phyloP scores from a whole-genome alignment of 2,113 vertebrate genomes.

The Varanus komodoensis region DNA sequence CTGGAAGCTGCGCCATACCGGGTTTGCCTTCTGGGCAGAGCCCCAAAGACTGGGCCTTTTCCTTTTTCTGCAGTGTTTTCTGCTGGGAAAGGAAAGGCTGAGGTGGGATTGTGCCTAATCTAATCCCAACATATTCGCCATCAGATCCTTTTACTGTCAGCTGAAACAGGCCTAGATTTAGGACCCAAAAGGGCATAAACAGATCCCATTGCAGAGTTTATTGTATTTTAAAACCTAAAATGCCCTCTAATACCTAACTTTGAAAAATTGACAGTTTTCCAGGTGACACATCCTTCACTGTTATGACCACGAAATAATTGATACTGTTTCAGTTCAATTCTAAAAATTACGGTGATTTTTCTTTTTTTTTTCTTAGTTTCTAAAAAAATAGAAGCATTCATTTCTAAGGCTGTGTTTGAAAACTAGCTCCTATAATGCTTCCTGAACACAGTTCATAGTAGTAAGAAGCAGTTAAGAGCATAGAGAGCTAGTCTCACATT shows the following conservation, averaged over 20 bases:
- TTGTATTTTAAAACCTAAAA: conserved; percentile 39
- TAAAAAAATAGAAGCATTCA: not conserved
- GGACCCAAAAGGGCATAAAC: conserved; percentile 41
- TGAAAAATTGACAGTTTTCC: not conserved
- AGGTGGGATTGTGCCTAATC: not conserved
- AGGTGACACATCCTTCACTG: not conserved
- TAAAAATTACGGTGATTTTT: not conserved
- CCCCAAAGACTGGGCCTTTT: no score
- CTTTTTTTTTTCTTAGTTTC: not conserved
- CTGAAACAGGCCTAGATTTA: conserved; percentile 42
- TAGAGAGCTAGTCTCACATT: not conserved
- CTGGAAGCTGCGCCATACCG: no score
- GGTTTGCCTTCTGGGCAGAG: no score
- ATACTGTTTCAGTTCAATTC: not conserved
- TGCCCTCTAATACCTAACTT: not conserved
- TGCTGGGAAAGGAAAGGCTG: no score
- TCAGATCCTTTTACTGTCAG: conserved; percentile 40
- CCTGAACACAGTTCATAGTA: not conserved
- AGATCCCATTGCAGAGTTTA: conserved; percentile 61
- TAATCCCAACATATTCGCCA: conserved; percentile 1
- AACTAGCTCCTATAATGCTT: not conserved
- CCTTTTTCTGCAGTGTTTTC: no score
- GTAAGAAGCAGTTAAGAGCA: not conserved
- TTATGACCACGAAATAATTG: not conserved
- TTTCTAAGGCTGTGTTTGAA: not conserved